Base-by-base conservation (phyloP, 92 coral and sea anemone genomes). In the Porites lobata region DNA sequence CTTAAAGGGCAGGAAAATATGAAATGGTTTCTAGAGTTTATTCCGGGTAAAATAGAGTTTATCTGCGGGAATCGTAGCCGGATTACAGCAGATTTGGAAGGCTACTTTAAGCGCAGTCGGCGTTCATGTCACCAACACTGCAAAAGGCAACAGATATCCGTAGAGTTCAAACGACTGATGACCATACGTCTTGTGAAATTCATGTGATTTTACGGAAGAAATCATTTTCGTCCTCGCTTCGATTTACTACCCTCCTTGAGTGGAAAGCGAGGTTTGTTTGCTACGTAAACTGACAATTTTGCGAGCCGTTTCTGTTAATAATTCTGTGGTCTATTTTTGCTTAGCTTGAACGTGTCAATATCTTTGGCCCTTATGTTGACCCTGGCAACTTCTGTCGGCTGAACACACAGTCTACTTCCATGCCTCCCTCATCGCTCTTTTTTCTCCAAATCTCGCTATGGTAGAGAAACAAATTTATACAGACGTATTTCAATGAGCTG, bases 161-260 rank as follows among this genome's bases (percentile, higher is more conserved):
- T 32, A 80, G 58, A 43, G 57, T 67, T 69, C 68, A 69, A 70
- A 82, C 26, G 78, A 65, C 75, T 82, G 54, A 81, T 70, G 53
- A 68, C 53, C 26, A 58, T 21, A 51, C 69, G 38, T 14, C 19
- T 26, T 82, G 24, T 58, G 86, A 19, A 70, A 4, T 77, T 69
- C 86, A 82, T 82, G 77, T 82, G 86, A 82, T 58, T 56, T 10
- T 26, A 69, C 17, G 29, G 78, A 26, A 82, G 18, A 26, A 18
- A 69, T 54, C 8, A 78, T 64, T 22, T 24, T 8, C 11, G 61
- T 10, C 72, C 4, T 47, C 11, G 13, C 26, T 8, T 8, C 12
- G 32, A 24, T 8, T 7, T 67, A 17, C 4, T 10, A 24, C 12
- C 9, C 9, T 67, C 20, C 72, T 9, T 24, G 47, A 67, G 12